phyloP scores from a whole-genome alignment of 1,140 invertebrate genomes.

The Trissolcus basalis region DNA sequence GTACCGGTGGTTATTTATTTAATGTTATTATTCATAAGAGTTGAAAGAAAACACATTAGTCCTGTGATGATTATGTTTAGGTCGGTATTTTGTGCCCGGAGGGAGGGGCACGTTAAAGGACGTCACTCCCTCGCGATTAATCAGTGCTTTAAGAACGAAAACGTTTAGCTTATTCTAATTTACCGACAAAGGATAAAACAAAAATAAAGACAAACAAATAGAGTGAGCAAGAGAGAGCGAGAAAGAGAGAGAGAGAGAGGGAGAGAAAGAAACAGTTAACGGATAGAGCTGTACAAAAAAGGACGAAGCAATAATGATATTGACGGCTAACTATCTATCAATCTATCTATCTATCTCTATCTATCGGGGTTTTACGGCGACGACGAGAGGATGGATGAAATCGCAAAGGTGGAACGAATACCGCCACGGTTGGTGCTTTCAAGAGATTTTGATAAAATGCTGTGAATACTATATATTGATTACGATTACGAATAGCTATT shows the following conservation, averaged over 20 bases:
- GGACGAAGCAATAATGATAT: slow-evolving; percentile 53
- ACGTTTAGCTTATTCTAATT: slow-evolving; percentile 69
- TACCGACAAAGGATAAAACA: slow-evolving; percentile 33
- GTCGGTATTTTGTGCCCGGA: slow-evolving; percentile 70
- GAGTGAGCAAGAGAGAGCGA: slow-evolving; percentile 20
- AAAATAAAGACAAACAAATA: slow-evolving; percentile 2
- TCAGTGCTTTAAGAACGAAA: slow-evolving; percentile 76
- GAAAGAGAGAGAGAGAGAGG: slow-evolving; percentile 28
- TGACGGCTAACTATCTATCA: slow-evolving; percentile 24
- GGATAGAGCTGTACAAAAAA: slow-evolving; percentile 38
- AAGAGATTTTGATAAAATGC: slow-evolving; percentile 76
- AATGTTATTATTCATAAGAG: slow-evolving; percentile 18
- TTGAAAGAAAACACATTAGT: slow-evolving; percentile 69
- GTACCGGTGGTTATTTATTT: slow-evolving; percentile 67
- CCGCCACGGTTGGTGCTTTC: slow-evolving; percentile 75
- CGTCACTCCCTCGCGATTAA: slow-evolving; percentile 74
- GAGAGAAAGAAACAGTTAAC: slow-evolving; percentile 7
- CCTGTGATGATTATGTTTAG: slow-evolving; percentile 76
- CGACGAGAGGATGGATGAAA: slow-evolving; percentile 44
- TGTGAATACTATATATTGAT: slow-evolving; percentile 76
- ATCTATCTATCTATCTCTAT: too few relatives aligned
- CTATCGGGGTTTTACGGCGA: slow-evolving; percentile 26
- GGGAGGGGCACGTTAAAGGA: slow-evolving; percentile 74
- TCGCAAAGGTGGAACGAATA: slow-evolving; percentile 50
- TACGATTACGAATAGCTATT: slow-evolving; percentile 74